These are phyloP conservation scores for Cybosia mesomella DNA, from an alignment of 2,888 invertebrate genomes.

Conservation along the genomic window DNA sequence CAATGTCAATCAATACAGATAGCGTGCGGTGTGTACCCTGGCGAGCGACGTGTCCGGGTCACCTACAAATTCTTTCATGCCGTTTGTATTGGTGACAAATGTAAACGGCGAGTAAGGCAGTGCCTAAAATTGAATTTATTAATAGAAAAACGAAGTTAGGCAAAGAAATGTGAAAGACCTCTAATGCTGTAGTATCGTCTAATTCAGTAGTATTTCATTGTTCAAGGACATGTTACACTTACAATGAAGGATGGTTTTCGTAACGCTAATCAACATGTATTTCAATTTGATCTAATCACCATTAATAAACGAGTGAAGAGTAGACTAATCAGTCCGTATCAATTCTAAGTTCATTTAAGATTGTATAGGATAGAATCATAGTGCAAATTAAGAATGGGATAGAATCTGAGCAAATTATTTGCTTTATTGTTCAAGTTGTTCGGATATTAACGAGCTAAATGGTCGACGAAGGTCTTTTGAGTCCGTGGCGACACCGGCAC, in stretches of 20 bases:
- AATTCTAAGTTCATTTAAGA: not conserved
- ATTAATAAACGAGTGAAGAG: not conserved
- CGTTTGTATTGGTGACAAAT: not conserved
- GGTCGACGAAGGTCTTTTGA: constrained; percentile 63
- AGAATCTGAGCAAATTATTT: constrained; percentile 31
- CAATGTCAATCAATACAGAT: constrained; percentile 67
- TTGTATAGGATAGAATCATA: constrained; percentile 3
- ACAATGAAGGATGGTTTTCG: constrained; percentile 1
- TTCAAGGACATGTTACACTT: not conserved
- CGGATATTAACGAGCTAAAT: constrained; percentile 68
- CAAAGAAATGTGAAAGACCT: not conserved
- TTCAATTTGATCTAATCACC: constrained; percentile 24
- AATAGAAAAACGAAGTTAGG: not conserved
- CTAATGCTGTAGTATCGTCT: not conserved
- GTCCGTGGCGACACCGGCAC: constrained; percentile 51
- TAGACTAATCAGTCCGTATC: constrained; percentile 1
- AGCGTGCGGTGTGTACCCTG: constrained; percentile 41
- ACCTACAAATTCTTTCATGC: constrained; percentile 29
- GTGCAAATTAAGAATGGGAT: constrained; percentile 26
- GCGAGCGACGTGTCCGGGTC: constrained; percentile 41
- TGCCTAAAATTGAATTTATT: not conserved
- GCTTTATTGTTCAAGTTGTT: constrained; percentile 50
- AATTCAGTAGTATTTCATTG: constrained; percentile 35
- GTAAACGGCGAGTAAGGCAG: constrained; percentile 7
- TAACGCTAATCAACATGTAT: constrained; percentile 24